Conservation (phyloP, 2,888 invertebrate genomes). For the Rhimphoctona megacephalus region DNA sequence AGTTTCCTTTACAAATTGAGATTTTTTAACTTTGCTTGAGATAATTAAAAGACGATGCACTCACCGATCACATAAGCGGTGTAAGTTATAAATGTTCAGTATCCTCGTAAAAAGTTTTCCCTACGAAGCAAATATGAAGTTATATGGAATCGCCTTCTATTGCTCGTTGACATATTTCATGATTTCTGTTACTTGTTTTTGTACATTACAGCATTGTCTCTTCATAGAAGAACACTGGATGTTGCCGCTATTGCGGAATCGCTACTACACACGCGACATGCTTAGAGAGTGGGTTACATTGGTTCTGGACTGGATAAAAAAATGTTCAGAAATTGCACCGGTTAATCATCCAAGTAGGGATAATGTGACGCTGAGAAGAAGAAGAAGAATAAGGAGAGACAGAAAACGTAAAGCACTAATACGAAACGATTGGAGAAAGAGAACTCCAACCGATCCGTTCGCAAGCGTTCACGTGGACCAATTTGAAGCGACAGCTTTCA, state of each 20-base stretch:
- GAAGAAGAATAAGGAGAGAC: slow-evolving; percentile 21
- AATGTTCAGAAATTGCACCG: slow-evolving; percentile 54
- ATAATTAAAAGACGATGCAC: not conserved
- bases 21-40: not conserved
- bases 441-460: slow-evolving; percentile 23
- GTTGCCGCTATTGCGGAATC: slow-evolving; percentile 34
- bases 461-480: slow-evolving; percentile 58
- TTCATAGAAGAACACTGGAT: slow-evolving; percentile 54
- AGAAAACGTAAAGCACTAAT: slow-evolving; percentile 59
- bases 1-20: not conserved
- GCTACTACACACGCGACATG: slow-evolving; percentile 43
- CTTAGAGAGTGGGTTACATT: slow-evolving; percentile 53
- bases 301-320: slow-evolving; percentile 33
- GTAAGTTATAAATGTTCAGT: not conserved
- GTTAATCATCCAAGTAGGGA: slow-evolving; percentile 48
- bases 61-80: not conserved
- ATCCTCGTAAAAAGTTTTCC: not conserved
- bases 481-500: slow-evolving; percentile 71
- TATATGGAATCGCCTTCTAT: not conserved
- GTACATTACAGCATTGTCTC: slow-evolving; percentile 29
- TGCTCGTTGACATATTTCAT: slow-evolving; percentile 39
- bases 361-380: slow-evolving; percentile 39
- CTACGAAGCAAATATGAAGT: not conserved
- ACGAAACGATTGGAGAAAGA: slow-evolving; percentile 60
- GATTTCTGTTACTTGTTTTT: slow-evolving; percentile 49